phyloP scores from a whole-genome alignment of 2,113 vertebrate species.

The Sigmodon hispidus region DNA sequence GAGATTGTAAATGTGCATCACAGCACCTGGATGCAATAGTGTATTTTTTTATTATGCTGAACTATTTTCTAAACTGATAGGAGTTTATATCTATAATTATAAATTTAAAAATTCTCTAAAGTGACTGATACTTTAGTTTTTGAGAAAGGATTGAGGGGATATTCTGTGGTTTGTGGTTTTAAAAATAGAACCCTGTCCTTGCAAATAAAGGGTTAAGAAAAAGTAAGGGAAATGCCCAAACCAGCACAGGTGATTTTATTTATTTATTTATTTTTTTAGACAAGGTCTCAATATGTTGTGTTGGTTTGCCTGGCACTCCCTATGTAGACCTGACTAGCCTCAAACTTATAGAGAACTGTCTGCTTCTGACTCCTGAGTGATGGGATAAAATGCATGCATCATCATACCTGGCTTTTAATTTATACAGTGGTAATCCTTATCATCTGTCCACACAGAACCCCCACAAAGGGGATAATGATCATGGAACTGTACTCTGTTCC shows the following conservation, averaged over 20 bases:
- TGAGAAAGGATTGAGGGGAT: neutral
- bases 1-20: neutral
- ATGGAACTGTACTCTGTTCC: too few species aligned
- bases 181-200: neutral
- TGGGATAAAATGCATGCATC: neutral
- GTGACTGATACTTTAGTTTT: neutral
- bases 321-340: neutral
- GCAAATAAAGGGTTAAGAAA: neutral
- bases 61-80: neutral
- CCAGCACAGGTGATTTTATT: neutral
- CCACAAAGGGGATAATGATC: neutral
- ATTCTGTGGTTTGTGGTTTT: neutral
- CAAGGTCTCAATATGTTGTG: neutral
- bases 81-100: neutral
- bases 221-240: neutral
- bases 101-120: neutral
- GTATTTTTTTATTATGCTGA: neutral
- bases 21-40: neutral
- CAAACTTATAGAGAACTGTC: neutral
- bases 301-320: neutral
- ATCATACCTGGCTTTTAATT: neutral
- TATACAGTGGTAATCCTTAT: neutral
- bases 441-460: neutral
- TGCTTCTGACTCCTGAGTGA: neutral
- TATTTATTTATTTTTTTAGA: neutral